These are phyloP conservation scores for Boleophthalmus pectinirostris DNA, from an alignment of 2,113 vertebrate genomes.

Conservation along the genomic window DNA sequence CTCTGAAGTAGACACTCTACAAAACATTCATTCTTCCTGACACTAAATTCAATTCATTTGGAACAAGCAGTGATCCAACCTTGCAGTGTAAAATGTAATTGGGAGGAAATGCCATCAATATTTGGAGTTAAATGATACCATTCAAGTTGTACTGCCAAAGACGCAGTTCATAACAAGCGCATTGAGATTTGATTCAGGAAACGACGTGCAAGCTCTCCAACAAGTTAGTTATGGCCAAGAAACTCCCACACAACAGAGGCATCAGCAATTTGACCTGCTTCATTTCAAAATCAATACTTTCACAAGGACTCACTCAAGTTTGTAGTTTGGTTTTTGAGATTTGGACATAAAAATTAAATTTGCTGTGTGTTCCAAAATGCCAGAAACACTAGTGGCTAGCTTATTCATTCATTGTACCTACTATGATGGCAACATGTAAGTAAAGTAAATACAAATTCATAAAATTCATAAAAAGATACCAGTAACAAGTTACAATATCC, in stretches of 20 bases:
- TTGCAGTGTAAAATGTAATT: slow-evolving; percentile 74
- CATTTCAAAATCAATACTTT: background rate
- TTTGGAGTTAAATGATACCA: slow-evolving; percentile 14
- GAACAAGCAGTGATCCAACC: slow-evolving; percentile 77
- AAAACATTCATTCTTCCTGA: slow-evolving; percentile 74
- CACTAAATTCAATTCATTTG: slow-evolving; percentile 81
- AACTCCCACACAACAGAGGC: slow-evolving; percentile 1
- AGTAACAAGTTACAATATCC: too few species aligned
- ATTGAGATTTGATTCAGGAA: background rate
- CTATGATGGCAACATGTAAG: background rate
- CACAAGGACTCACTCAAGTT: background rate
- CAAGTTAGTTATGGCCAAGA: background rate
- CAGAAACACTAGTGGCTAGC: background rate
- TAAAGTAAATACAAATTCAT: background rate
- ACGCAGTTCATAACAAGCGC: slow-evolving; percentile 18
- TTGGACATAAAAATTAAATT: background rate
- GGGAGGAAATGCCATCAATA: slow-evolving; percentile 27
- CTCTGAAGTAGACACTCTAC: slow-evolving; percentile 77
- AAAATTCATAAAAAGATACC: background rate
- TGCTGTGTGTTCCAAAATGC: background rate
- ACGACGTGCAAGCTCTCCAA: slow-evolving; percentile 14
- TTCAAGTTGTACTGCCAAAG: slow-evolving; percentile 3
- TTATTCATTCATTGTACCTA: background rate
- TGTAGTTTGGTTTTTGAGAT: background rate
- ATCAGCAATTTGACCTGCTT: background rate